A percentile compares a stretch with the other conserved stretches of the same genome.
Conservation (phyloP, 2,113 vertebrate genomes). For the Dolichotis patagonum region DNA sequence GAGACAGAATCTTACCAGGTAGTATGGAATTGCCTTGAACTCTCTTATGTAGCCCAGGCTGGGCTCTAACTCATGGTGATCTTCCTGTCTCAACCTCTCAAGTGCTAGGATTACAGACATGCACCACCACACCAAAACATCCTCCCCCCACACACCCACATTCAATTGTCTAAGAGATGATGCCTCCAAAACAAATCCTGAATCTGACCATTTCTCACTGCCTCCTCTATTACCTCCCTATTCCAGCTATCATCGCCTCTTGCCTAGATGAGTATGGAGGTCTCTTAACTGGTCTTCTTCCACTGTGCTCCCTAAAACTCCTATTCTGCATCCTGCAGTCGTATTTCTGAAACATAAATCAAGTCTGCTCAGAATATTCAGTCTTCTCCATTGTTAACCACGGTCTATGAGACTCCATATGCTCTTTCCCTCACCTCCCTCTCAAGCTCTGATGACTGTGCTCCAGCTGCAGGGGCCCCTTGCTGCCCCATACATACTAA, state of each 20-base stretch:
- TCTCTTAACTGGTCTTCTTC: background rate
- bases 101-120: background rate
- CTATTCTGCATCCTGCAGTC: background rate
- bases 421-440: background rate
- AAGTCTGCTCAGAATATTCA: conserved; percentile 6
- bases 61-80: background rate
- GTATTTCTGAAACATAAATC: conserved; percentile 48
- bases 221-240: background rate
- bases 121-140: background rate
- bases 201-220: background rate
- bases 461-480: background rate
- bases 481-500: background rate
- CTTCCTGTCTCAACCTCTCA: background rate
- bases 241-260: background rate
- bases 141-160: background rate
- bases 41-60: background rate
- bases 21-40: background rate
- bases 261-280: background rate
- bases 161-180: background rate
- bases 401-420: background rate
- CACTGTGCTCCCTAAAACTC: background rate
- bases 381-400: conserved; percentile 28
- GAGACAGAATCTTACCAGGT: background rate
- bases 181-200: background rate
- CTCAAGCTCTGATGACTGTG: background rate